phyloP scores from a whole-genome alignment of 2,113 vertebrate genomes.

The Dinomys branickii region DNA sequence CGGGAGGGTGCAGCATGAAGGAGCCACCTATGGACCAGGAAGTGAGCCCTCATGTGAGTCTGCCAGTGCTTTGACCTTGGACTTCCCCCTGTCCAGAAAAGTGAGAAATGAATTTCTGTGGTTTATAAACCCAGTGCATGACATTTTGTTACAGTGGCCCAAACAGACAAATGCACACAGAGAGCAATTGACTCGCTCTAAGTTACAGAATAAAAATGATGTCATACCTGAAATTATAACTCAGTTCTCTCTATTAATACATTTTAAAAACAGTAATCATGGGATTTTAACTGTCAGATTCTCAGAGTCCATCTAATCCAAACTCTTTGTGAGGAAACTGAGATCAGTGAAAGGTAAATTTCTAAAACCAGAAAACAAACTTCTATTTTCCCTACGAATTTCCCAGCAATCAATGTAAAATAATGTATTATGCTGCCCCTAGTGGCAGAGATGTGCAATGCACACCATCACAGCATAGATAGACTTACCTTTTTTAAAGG shows the following conservation, averaged over 20 bases:
- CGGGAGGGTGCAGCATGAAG: neutral
- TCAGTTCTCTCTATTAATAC: neutral
- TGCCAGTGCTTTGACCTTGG: neutral
- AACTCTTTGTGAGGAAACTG: neutral
- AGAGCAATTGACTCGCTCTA: neutral
- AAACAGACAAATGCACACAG: neutral
- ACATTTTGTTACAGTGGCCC: neutral
- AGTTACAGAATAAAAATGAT: neutral
- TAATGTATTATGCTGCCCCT: slow-evolving; percentile 34
- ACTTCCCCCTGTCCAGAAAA: neutral
- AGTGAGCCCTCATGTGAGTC: neutral
- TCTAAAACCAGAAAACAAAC: neutral
- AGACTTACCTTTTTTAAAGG: neutral
- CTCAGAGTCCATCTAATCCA: neutral
- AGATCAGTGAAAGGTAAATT: neutral
- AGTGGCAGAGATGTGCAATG: slow-evolving; percentile 5
- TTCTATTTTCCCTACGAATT: neutral
- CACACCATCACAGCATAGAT: neutral
- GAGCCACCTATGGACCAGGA: neutral
- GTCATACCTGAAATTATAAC: neutral
- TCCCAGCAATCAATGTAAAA: neutral
- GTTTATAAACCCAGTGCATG: neutral
- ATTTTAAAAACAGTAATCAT: neutral
- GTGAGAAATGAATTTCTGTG: neutral
- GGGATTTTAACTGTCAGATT: neutral